Conservation (phyloP, 2,797 vertebrate species). For the Sebastes reedi region DNA sequence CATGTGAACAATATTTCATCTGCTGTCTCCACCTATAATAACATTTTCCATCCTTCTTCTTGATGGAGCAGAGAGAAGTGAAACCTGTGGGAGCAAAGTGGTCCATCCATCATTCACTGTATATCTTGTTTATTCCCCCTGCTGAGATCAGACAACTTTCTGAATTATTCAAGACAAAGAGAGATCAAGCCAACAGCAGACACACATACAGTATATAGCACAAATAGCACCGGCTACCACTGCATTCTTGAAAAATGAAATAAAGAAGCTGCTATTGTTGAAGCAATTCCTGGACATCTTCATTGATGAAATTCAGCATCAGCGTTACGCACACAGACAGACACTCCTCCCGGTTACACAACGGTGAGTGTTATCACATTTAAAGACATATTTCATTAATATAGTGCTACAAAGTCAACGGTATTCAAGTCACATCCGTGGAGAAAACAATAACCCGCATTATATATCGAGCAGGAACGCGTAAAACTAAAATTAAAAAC, state of each 20-base stretch:
- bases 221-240: neutral
- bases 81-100: slow-evolving; percentile 7
- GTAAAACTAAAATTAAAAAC: neutral
- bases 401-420: neutral
- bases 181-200: neutral
- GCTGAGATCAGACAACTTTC: slow-evolving; percentile 63
- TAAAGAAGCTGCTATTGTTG: neutral
- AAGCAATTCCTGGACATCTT: slow-evolving; percentile 9
- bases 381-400: neutral
- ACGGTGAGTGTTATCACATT: slow-evolving; percentile 7
- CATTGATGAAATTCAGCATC: slow-evolving; percentile 72
- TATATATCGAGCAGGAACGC: neutral
- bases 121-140: slow-evolving; percentile 14
- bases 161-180: slow-evolving; percentile 53
- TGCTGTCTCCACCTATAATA: neutral
- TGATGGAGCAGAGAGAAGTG: neutral
- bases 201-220: neutral
- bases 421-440: neutral
- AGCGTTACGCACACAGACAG: slow-evolving; percentile 43
- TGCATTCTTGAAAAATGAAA: neutral
- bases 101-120: neutral
- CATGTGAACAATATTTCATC: neutral
- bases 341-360: slow-evolving; percentile 62
- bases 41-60: neutral
- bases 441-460: neutral